Base-by-base conservation (phyloP, 1,140 invertebrate species). In the Ctenoplectra terminalis region DNA sequence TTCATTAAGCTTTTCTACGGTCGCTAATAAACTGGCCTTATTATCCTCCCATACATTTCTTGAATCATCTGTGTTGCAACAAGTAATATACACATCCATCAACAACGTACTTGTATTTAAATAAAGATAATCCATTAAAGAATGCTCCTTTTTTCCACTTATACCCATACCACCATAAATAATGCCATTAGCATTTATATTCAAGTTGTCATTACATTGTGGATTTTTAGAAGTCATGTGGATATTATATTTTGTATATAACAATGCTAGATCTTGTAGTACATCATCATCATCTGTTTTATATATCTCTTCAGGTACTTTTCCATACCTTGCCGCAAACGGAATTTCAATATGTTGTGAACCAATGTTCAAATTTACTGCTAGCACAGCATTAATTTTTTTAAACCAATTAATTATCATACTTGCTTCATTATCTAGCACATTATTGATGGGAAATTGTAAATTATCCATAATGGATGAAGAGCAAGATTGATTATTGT, bases 291-390 rank as follows among this genome's bases (percentile, higher is more conserved):
- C 92, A 8, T 89, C 84, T 0, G 90, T 92, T 31, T 89, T 52
- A 61, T 89, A 81, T 82, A 31, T 80, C 31, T 67, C 3, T 26
- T 9, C 48, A 7, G 23, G 20, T 13, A n/a, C 20, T 43, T 86
- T 85, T 5, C 85, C 86, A 7, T 89, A 88, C 37, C 85, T 84
- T 17, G 64, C 46, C 20, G 86, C 90, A 72, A 87, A 92, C 4
- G 94, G 93, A 50, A 94, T 93, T 83, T 93, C 91, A 1, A 94
- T 86, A 64, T 93, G 92, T 23, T 81, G 84, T 0, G 91, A 91
- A 15, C 93, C 94, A 46, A 84, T 92, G 37, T 91, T 91, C 0
- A 94, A 85, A 88, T 92, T 93, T 9, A 94, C 74, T 0, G 90
- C 84, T n/a, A 94, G 43, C 8, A 92, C 48, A 1, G 93, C 84